These are phyloP conservation scores for Sialis fuliginosa DNA, from an alignment of 2,888 invertebrate species.

Conservation along the genomic window DNA sequence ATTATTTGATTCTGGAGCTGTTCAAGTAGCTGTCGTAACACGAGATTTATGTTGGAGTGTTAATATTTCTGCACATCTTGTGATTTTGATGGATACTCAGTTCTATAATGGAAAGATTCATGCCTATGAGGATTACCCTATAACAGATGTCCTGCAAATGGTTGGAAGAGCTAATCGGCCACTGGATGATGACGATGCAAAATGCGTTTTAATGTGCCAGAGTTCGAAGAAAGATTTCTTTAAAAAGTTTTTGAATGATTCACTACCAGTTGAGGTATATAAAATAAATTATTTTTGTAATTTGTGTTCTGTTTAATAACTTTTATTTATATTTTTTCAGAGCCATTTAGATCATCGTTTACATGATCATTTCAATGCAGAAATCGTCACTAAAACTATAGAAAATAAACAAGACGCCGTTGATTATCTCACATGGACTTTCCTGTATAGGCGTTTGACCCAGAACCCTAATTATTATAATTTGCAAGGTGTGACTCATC, in stretches of 20 bases:
- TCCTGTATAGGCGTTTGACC: constrained; percentile 87
- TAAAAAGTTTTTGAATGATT: constrained; percentile 94
- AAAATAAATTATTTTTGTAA: background rate
- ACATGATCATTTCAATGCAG: constrained; percentile 99
- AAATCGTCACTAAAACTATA: constrained; percentile 98
- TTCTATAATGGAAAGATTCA: constrained; percentile 59
- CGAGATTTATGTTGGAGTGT: constrained; percentile 86
- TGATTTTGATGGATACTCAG: constrained; percentile 93
- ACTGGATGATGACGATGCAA: constrained; percentile 76
- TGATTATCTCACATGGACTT: constrained; percentile 98
- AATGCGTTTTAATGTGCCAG: constrained; percentile 93
- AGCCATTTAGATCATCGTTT: constrained; percentile 95
- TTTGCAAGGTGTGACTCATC: constrained; percentile 87
- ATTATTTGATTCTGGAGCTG: constrained; percentile 81
- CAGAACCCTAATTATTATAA: constrained; percentile 99
- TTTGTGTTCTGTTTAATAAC: background rate
- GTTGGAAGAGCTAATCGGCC: constrained; percentile 91
- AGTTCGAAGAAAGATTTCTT: constrained; percentile 97
- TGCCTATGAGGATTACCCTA: constrained; percentile 93
- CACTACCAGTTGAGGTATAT: constrained; percentile 74
- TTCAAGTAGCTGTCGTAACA: constrained; percentile 84
- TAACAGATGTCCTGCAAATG: constrained; percentile 96
- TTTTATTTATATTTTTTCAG: constrained; percentile 21
- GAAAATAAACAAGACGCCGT: constrained; percentile 99
- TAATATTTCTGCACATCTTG: constrained; percentile 80